Percentiles rank a stretch among this genome's conserved stretches.
Conservation (phyloP, 2,888 invertebrate genomes). For the Philhelius pedissequus region DNA sequence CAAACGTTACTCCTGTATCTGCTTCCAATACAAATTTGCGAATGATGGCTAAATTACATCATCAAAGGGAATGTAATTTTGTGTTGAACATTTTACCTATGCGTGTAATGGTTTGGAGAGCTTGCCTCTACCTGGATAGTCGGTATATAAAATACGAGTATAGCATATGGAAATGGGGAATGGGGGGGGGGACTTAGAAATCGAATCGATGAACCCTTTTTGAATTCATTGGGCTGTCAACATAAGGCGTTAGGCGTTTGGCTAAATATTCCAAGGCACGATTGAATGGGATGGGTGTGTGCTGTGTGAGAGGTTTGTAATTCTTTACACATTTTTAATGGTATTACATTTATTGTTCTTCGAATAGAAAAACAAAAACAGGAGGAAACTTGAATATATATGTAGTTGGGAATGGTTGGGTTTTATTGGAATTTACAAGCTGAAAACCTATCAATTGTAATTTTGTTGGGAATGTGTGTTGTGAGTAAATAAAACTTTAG, state of each 20-base stretch:
- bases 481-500: too few species aligned
- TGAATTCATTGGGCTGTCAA: conserved; percentile 53
- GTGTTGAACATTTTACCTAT: conserved; percentile 52
- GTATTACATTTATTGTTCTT: conserved; percentile 1
- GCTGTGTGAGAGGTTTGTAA: conserved; percentile 1
- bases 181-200: conserved; percentile 21
- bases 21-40: conserved; percentile 44
- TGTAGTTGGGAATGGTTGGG: background rate
- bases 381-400: background rate
- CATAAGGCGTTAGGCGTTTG: conserved; percentile 27
- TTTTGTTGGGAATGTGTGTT: too few species aligned
- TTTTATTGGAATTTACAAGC: background rate
- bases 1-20: conserved; percentile 24
- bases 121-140: background rate
- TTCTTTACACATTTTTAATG: background rate
- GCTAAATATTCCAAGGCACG: background rate
- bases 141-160: too few species aligned
- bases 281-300: background rate
- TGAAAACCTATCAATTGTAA: too few species aligned
- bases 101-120: background rate
- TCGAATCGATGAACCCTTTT: conserved; percentile 41
- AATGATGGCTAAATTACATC: conserved; percentile 68
- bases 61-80: conserved; percentile 65
- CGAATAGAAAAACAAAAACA: background rate
- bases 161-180: too few species aligned